Evolutionary conservation across 2,797 vertebrate species (phyloP).

Genomic region (Phataginus tricuspis): DNA sequence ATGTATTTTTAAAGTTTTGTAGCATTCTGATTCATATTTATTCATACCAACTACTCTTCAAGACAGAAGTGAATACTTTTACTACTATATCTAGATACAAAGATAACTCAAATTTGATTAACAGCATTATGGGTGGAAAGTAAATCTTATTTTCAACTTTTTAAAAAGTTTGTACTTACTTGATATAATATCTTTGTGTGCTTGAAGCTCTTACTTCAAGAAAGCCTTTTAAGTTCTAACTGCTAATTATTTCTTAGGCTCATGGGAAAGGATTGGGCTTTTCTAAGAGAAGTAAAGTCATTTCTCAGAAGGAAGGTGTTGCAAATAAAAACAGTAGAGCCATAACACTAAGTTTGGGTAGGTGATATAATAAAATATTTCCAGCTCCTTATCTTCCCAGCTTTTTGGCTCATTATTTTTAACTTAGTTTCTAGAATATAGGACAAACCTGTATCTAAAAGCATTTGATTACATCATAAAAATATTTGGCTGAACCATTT

Average conservation of each 20-base stretch:
- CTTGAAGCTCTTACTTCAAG: constrained; percentile 63
- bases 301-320: constrained; percentile 18
- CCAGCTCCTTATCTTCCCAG: constrained; percentile 7
- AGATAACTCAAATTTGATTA: constrained; percentile 48
- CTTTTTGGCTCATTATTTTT: neutral
- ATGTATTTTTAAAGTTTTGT: constrained; percentile 86
- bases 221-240: constrained; percentile 47
- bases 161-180: constrained; percentile 66
- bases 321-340: neutral
- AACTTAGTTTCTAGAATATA: constrained; percentile 19
- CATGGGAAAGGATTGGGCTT: constrained; percentile 47
- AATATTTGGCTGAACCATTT: neutral
- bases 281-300: constrained; percentile 16
- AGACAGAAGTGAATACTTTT: constrained; percentile 66
- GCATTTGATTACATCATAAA: constrained; percentile 19
- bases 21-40: constrained; percentile 43
- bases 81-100: constrained; percentile 30
- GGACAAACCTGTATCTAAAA: neutral
- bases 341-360: neutral
- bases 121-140: constrained; percentile 64
- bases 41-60: constrained; percentile 65
- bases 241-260: constrained; percentile 31
- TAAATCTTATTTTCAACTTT: constrained; percentile 63
- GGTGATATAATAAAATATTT: neutral
- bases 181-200: constrained; percentile 39